Base-by-base conservation (phyloP, 2,797 vertebrate species). In the Sebastes baramenuke region DNA sequence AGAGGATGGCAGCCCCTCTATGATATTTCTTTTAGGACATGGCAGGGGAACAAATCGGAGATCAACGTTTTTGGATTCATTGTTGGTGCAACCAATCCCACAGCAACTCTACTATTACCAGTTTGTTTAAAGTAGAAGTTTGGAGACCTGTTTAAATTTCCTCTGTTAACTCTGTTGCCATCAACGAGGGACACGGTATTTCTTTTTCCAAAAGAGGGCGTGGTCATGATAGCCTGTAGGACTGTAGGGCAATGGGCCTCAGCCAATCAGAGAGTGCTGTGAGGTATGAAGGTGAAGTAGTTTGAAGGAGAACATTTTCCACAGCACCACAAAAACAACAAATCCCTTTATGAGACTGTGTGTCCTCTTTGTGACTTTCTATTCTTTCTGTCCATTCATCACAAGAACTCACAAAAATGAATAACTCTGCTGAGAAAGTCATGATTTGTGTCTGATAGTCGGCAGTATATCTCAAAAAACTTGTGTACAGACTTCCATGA, bases 401-500 rank as follows among this genome's bases (percentile, higher is more conserved):
- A 30, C 67, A 72, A n/a, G 77, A 55, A 70, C 30, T 27, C 22
- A 69, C 13, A 76, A 72, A 80, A 84, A 74, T 78, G 67, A 84
- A 81, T 73, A 80, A 64, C 71, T 61, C 25, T 32, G 36, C 46
- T 8, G 54, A 76, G 24, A 46, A 78, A 66, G 66, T 74, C 18
- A 62, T 52, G 46, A 73, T 78, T 77, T 68, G 66, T 76, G 38
- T 67, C 42, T 32, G 62, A 72, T 61, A 32, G 32, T 20, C 29
- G 49, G 11, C 20, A 70, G 10, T 58, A 42, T 72, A 71, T 52
- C 67, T 83, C 32, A 60, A 66, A 73, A 42, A 71, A 42, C 24
- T 11, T 52, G 5, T 59, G 2, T 30, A 56, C 6, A 75, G 71
- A 78, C 72, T 36, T 73, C 72, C 49, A 70, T 85, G 24, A 86